phyloP scores from a whole-genome alignment of 1,140 invertebrate genomes.

The Caenorhabditis remanei region DNA sequence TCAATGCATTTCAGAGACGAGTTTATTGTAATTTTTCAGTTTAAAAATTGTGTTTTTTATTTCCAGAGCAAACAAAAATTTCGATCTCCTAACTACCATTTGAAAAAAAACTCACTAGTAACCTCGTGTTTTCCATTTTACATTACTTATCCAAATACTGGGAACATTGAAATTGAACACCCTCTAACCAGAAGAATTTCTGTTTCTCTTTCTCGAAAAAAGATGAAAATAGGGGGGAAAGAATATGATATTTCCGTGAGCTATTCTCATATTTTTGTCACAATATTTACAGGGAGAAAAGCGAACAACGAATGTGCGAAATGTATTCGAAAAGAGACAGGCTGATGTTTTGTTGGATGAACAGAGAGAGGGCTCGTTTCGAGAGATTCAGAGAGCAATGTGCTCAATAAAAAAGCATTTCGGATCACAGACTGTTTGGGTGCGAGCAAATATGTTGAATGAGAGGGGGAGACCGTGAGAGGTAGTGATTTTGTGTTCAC shows the following conservation, averaged over 20 bases:
- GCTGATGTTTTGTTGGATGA: background rate
- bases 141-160: background rate
- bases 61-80: no score
- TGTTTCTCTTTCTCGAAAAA: background rate
- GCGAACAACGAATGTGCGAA: constrained; percentile 20
- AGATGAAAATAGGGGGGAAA: background rate
- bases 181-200: background rate
- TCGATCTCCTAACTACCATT: no score
- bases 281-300: background rate
- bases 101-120: background rate
- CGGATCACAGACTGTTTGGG: constrained; percentile 20
- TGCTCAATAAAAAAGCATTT: constrained; percentile 27
- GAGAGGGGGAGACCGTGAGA: background rate
- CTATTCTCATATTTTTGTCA: constrained; percentile 9
- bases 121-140: background rate
- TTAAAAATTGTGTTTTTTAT: no score
- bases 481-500: background rate
- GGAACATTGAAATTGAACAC: background rate
- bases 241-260: constrained; percentile 24
- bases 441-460: constrained; percentile 8
- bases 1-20: no score
- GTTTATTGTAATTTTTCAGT: no score
- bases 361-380: background rate
- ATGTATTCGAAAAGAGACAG: constrained; percentile 11
- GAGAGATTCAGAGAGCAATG: background rate